Evolutionary conservation across 2,797 vertebrate genomes (phyloP).

Genomic region (Epinephelus malabaricus): DNA sequence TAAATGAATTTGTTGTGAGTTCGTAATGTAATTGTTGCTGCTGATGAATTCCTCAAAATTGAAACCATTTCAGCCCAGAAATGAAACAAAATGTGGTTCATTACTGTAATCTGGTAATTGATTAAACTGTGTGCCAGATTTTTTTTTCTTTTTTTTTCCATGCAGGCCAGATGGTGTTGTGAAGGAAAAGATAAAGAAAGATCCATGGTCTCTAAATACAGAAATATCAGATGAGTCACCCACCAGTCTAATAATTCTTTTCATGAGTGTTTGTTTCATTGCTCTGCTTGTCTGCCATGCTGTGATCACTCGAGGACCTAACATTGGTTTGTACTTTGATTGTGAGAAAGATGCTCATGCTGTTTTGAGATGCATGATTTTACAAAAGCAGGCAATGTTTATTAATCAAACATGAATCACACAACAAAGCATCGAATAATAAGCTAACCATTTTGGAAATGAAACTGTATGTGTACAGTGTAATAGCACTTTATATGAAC

Average conservation of each 20-base stretch:
- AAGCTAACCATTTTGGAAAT: not conserved
- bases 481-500: not conserved
- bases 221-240: constrained; percentile 69
- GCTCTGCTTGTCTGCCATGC: constrained; percentile 54
- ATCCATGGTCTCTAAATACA: constrained; percentile 67
- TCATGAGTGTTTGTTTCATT: constrained; percentile 56
- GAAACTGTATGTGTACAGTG: not conserved
- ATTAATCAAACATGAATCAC: not conserved
- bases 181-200: constrained; percentile 64
- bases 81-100: constrained; percentile 40
- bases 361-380: constrained; percentile 7
- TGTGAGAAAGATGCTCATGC: not conserved
- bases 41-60: constrained; percentile 32
- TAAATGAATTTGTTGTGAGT: not conserved
- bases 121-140: constrained; percentile 59
- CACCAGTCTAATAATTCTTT: constrained; percentile 49
- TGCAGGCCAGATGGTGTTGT: constrained; percentile 64
- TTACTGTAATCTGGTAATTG: constrained; percentile 49
- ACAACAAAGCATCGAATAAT: not conserved
- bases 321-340: constrained; percentile 28
- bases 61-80: constrained; percentile 16
- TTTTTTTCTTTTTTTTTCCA: constrained; percentile 1
- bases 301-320: constrained; percentile 56
- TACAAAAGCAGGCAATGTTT: not conserved
- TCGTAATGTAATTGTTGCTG: not conserved